phyloP scores from a whole-genome alignment of 1,140 invertebrate genomes.

The Copidosoma floridanum region DNA sequence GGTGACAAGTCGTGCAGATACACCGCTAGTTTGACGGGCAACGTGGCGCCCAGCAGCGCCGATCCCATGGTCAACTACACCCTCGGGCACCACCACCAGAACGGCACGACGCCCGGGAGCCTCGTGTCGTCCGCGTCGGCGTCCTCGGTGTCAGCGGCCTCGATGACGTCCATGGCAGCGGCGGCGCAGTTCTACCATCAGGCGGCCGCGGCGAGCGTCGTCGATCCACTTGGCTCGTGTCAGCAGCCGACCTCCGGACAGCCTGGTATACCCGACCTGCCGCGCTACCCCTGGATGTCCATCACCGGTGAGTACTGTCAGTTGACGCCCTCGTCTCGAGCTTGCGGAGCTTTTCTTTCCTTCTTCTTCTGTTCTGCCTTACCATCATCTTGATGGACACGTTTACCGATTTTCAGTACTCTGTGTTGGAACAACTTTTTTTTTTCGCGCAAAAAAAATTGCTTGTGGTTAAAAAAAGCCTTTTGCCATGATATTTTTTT shows the following conservation, averaged over 20 bases:
- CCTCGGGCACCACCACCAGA: constrained; percentile 72
- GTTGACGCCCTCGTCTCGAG: too few relatives aligned
- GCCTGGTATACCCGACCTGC: constrained; percentile 79
- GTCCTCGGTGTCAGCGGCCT: constrained; percentile 62
- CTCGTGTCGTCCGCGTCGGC: constrained; percentile 60
- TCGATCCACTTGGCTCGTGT: constrained; percentile 65
- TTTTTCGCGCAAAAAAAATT: too few relatives aligned
- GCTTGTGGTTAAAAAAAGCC: too few relatives aligned
- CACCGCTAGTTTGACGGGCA: constrained; percentile 65
- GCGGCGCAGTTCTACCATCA: constrained; percentile 88
- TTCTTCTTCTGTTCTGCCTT: neutral
- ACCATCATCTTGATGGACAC: neutral
- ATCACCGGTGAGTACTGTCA: constrained; percentile 79
- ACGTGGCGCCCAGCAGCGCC: constrained; percentile 59
- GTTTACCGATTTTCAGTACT: too few relatives aligned
- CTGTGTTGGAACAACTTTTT: too few relatives aligned
- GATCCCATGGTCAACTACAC: constrained; percentile 81
- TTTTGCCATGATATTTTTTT: too few relatives aligned
- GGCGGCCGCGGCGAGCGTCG: constrained; percentile 64
- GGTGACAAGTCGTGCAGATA: constrained; percentile 78
- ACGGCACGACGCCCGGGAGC: constrained; percentile 61
- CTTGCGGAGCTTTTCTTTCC: too few relatives aligned
- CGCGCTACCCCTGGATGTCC: constrained; percentile 95
- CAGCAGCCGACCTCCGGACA: constrained; percentile 68
- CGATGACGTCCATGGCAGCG: constrained; percentile 74